phyloP scores from a whole-genome alignment of 64 coral and sea anemone genomes.

The Montipora efflorescens region DNA sequence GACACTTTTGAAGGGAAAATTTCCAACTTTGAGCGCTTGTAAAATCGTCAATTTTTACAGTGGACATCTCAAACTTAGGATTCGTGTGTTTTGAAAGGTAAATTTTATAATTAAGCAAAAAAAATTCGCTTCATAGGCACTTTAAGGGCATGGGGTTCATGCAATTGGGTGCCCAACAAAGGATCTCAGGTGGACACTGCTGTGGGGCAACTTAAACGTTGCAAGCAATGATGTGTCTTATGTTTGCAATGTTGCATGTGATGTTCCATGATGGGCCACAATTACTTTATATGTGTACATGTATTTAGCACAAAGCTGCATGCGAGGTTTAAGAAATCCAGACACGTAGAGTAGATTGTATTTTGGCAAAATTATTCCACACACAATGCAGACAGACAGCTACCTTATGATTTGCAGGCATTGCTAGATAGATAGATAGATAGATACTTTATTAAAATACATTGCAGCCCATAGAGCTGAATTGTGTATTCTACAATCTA shows the following conservation, averaged over 20 bases:
- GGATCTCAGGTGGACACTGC: background rate
- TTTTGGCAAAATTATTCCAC: slow-evolving; percentile 3
- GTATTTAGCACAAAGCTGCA: background rate
- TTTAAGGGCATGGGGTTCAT: background rate
- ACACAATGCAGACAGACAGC: background rate
- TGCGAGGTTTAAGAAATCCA: background rate
- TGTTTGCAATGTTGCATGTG: slow-evolving; percentile 6
- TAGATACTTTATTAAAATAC: too few relatives aligned
- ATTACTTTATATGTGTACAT: slow-evolving; percentile 19
- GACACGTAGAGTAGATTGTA: background rate
- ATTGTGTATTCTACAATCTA: too few relatives aligned
- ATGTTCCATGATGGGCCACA: background rate
- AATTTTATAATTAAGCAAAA: too few relatives aligned
- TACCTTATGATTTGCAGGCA: background rate
- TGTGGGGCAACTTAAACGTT: slow-evolving; percentile 1
- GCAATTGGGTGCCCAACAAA: background rate
- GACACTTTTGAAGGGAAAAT: too few relatives aligned
- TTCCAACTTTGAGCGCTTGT: too few relatives aligned
- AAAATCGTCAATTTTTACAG: too few relatives aligned
- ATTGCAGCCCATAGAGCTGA: too few relatives aligned
- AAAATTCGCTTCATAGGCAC: too few relatives aligned
- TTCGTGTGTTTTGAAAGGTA: too few relatives aligned
- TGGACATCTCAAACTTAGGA: too few relatives aligned
- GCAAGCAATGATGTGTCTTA: slow-evolving; percentile 9
- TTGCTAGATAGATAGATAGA: background rate